Base-by-base conservation (phyloP, 2,113 vertebrate genomes). In the Onychostruthus taczanowskii region DNA sequence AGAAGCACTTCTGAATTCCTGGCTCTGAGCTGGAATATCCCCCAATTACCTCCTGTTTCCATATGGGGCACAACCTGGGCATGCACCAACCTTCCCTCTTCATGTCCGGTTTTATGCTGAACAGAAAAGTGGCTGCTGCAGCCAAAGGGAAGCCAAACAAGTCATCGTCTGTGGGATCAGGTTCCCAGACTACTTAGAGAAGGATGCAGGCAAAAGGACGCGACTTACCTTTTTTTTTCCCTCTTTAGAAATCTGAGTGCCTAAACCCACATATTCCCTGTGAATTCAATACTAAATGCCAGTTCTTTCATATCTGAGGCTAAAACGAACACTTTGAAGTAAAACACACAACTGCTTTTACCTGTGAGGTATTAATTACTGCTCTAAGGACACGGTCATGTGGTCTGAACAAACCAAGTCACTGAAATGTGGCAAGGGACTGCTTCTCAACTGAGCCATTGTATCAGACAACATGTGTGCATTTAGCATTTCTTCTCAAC, bases 1-100 rank as follows among this genome's bases (percentile, higher is more conserved):
- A 67, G 76, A 93, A 10, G 14, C 75, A 1, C 44, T 81, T 43
- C 61, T 81, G 86, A 93, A 69, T 84, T 86, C 73, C 68, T 94
- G 80, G 21, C 73, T 80, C 35, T 59, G 69, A 61, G 52, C 35
- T 84, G 75, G 88, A 92, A 81, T 63, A 97, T 19, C 44, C 31
- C 74, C 53, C 66, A 61, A 68, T 93, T 94, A 59, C 90, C 55
- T 94, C 39, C 47, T 80, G 73, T 95, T 93, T 94, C 88, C 63
- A 47, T n/a, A 39, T 0, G 3, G 61, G 47, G 24, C 50, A 94
- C 0, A 23, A 93, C 83, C 88, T 93, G 72, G 30, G 72, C 72
- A 70, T 74, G 80, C 72, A 95, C 39, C 68, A 93, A 43, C 68
- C 72, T 90, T 83, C 72, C 50, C 46, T 92, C 52, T 72, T 79